Conservation (phyloP, 2,888 invertebrate species). For the Agrotis exclamationis region DNA sequence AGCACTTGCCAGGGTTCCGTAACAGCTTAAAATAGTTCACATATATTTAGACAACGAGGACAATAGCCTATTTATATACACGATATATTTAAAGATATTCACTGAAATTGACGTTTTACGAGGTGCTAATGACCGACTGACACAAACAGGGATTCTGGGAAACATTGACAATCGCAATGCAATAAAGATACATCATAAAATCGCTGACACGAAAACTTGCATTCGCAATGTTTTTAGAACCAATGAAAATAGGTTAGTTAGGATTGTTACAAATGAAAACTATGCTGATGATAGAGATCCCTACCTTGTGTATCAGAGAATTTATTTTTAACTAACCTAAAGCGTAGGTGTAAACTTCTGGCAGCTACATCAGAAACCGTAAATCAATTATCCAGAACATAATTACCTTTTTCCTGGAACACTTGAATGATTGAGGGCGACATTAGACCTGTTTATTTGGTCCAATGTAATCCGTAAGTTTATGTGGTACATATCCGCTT, state of each 20-base stretch:
- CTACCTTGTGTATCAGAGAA: background rate
- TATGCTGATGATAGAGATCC: background rate
- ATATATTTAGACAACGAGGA: conserved; percentile 69
- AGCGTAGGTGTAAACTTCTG: conserved; percentile 17
- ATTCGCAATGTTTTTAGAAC: conserved; percentile 20
- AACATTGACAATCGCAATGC: conserved; percentile 5
- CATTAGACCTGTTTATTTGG: conserved; percentile 15
- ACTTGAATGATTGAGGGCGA: conserved; percentile 6
- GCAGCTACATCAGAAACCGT: conserved; percentile 16
- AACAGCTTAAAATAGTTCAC: conserved; percentile 67
- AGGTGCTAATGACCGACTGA: conserved; percentile 8
- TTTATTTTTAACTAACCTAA: conserved; percentile 17
- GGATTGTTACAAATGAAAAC: background rate
- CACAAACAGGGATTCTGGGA: background rate
- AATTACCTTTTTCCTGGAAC: conserved; percentile 40
- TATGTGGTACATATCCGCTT: conserved; percentile 12
- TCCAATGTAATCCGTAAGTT: background rate
- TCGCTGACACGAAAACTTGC: conserved; percentile 7
- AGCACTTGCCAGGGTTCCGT: conserved; percentile 69
- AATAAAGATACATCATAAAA: background rate
- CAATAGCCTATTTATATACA: conserved; percentile 49
- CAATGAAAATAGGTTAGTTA: background rate
- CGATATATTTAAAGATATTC: conserved; percentile 24
- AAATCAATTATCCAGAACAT: conserved; percentile 30
- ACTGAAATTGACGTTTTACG: conserved; percentile 21